Base-by-base conservation (phyloP, 2,797 vertebrate genomes). In the Phoeniculus purpureus region DNA sequence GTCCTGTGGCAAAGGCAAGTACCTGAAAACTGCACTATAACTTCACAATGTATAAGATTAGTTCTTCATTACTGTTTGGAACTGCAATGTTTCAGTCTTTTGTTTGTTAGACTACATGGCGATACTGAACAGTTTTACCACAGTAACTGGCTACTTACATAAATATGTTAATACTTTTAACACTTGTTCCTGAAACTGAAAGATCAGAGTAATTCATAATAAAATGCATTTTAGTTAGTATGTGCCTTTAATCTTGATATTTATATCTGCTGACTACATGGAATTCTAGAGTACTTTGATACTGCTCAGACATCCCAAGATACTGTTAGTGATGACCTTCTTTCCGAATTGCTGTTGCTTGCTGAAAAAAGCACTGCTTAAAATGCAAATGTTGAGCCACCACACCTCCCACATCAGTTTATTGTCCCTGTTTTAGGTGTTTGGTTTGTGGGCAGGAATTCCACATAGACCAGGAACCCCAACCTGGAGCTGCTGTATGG, bases 211-310 rank as follows among this genome's bases (percentile, higher is more conserved):
- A 75, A 75, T 78, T 81, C 81, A 51, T 37, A 71, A 43, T 79
- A 56, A 70, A 91, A 75, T 79, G 60, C 3, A 4, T 75, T 81
- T 68, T 62, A 32, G 14, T 80, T 66, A 75, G 22, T 48, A 34
- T 73, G 11, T 85, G 43, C 64, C 43, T 91, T 91, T 93, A 83
- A 59, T 88, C 51, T 78, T 90, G 64, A 12, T 87, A 79, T 87
- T 88, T 92, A 29, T 26, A 23, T 78, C 21, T 86, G 55, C 80
- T 86, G 77, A 81, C 48, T 62, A 9, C 31, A 66, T n/a, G 19
- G 48, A 76, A 58, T 76, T 67, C 7, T 81, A 23, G 56, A 52
- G 10, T 55, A 23, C 12, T 89, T 80, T 89, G 50, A 27, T 75
- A 19, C n/a, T 83, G n/a, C 61, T 94, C n/a, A 62, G 60, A 71